phyloP scores from a whole-genome alignment of 2,113 vertebrate genomes.

The Sakesphorus luctuosus region DNA sequence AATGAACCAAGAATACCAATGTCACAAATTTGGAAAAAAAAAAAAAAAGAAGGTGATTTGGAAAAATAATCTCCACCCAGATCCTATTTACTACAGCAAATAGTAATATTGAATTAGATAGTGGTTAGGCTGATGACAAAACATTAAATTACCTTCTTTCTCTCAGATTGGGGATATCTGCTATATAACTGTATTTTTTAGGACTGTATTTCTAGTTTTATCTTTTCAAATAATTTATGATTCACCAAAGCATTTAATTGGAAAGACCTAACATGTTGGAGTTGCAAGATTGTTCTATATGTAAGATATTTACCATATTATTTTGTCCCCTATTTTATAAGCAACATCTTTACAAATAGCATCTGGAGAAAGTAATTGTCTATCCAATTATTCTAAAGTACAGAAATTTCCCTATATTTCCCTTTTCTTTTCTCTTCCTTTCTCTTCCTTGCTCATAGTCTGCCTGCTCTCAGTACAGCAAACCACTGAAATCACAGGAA shows the following conservation, averaged over 20 bases:
- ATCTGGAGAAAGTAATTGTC: not conserved
- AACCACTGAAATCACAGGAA: not conserved
- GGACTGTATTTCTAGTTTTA: not conserved
- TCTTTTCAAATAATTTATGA: not conserved
- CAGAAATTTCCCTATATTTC: not conserved
- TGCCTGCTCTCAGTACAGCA: not conserved
- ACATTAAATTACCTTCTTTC: not conserved
- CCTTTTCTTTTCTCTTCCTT: not conserved
- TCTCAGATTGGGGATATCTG: not conserved
- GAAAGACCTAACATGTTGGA: not conserved
- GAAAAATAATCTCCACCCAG: not conserved
- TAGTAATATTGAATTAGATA: not conserved
- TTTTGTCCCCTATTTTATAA: not conserved
- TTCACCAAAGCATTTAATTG: not conserved
- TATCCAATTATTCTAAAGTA: not conserved
- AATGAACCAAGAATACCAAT: not conserved
- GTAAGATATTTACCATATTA: not conserved
- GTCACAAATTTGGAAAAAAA: not conserved
- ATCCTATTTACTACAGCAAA: not conserved
- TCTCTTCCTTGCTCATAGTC: not conserved
- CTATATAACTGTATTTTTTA: not conserved
- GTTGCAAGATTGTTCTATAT: not conserved
- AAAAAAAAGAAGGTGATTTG: fast-evolving
- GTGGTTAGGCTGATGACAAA: not conserved
- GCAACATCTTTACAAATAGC: not conserved